Evolutionary conservation across 2,888 invertebrate genomes (phyloP).

Genomic region (Ligdia adustata): DNA sequence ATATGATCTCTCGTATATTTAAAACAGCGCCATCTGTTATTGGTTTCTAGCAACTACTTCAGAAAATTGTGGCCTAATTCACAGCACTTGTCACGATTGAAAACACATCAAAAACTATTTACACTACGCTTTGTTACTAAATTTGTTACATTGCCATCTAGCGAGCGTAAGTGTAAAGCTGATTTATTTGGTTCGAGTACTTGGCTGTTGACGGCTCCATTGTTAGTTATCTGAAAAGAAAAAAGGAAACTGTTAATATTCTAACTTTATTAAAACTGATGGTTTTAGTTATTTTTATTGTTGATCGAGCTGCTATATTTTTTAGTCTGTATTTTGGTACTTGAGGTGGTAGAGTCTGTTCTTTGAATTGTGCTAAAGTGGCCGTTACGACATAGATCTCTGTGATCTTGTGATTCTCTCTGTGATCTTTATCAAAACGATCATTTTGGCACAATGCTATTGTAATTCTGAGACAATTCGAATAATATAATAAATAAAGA

Average conservation of each 20-base stretch:
- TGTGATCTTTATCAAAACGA: too few species aligned
- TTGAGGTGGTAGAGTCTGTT: too few species aligned
- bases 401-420: too few species aligned
- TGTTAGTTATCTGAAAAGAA: slow-evolving; percentile 31
- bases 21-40: not conserved
- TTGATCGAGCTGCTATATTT: too few species aligned
- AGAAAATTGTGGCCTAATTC: not conserved
- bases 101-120: not conserved
- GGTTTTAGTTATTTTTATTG: too few species aligned
- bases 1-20: not conserved
- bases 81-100: not conserved
- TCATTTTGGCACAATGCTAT: too few species aligned
- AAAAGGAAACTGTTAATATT: slow-evolving; percentile 15
- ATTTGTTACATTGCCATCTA: slow-evolving; percentile 38
- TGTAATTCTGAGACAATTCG: too few species aligned
- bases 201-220: slow-evolving; percentile 15
- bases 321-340: too few species aligned
- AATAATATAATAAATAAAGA: too few species aligned
- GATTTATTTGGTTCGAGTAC: not conserved
- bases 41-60: not conserved
- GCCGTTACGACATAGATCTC: too few species aligned
- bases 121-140: slow-evolving; percentile 20
- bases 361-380: too few species aligned
- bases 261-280: not conserved
- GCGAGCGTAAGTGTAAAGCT: slow-evolving; percentile 14